Evolutionary conservation across 2,888 invertebrate genomes (phyloP).

Genomic region (Lomographa bimaculata): DNA sequence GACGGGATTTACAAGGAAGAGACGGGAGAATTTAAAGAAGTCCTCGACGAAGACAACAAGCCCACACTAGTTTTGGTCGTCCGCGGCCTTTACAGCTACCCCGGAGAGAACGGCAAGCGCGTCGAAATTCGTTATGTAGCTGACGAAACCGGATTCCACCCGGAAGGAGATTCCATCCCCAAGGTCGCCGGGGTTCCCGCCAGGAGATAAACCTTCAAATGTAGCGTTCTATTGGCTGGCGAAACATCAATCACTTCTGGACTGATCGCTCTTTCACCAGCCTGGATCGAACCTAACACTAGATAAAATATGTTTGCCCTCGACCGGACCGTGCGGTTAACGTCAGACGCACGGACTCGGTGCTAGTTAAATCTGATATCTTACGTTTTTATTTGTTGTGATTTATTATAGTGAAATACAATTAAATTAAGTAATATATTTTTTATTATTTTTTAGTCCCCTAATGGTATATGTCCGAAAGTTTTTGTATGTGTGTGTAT

Average conservation of each 20-base stretch:
- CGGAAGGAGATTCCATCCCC: slow-evolving; percentile 85
- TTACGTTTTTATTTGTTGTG: too few species aligned
- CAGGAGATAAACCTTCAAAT: slow-evolving; percentile 39
- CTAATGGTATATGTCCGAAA: too few species aligned
- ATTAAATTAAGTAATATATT: too few species aligned
- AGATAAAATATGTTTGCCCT: background rate
- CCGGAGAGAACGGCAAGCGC: slow-evolving; percentile 77
- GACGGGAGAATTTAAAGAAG: slow-evolving; percentile 63
- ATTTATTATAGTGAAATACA: too few species aligned
- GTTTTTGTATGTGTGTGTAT: too few species aligned
- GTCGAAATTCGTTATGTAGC: slow-evolving; percentile 80
- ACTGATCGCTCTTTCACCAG: slow-evolving; percentile 16
- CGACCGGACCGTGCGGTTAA: background rate
- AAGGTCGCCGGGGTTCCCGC: slow-evolving; percentile 70
- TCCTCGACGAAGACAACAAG: slow-evolving; percentile 82
- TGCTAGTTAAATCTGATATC: too few species aligned
- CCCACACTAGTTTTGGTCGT: slow-evolving; percentile 80
- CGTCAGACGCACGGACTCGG: background rate
- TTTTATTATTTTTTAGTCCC: too few species aligned
- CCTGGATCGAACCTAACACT: background rate
- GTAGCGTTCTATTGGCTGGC: background rate
- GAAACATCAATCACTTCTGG: slow-evolving; percentile 28
- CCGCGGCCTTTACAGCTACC: slow-evolving; percentile 84
- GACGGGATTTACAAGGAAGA: slow-evolving; percentile 81
- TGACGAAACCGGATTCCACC: slow-evolving; percentile 86